Evolutionary conservation across 2,888 invertebrate species (phyloP), one percentile per base, ranked within the genome.

Genomic region (Drosophila merina): DNA sequence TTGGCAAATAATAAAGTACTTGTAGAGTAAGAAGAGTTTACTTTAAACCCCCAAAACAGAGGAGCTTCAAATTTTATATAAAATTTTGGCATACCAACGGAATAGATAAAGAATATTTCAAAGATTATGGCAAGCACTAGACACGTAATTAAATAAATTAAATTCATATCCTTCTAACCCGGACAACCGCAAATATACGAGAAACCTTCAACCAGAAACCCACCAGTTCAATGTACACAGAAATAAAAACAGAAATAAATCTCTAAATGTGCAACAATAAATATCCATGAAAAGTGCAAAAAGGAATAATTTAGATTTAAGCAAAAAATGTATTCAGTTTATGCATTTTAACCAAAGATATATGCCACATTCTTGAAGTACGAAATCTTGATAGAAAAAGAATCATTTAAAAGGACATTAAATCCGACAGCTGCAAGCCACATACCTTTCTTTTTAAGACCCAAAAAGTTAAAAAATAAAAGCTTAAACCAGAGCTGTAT

Each of bases 11-110:
- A 47, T 28, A 10, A 44, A 33, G 20, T n/a, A n/a, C n/a, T n/a
- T n/a, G n/a, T 58, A 49, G 76, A 69, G 54, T 54, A 64, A 54
- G 63, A 45, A 55, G 54, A 40, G 52, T 62, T 68, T 85, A 81
- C 75, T 71, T 74, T 74, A 79, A 74, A 64, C 57, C 58, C 14
- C 30, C 44, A 63, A 63, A 36, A 70, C 47, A 74, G 45, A 83
- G 72, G 85, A 82, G 76, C 76, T 86, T 84, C 74, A 78, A 81
- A 74, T 86, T 81, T 81, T 78, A 60, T 80, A 81, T 44, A 58
- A 70, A 72, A 50, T 64, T 76, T 77, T 81, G 85, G 52, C 64
- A 81, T 74, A 42, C 50, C 49, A 45, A 51, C 54, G 52, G 49
- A 48, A 58, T 26, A 57, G 50, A 48, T 20, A 62, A 12, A 60